These are phyloP conservation scores for Antechinus flavipes DNA, from an alignment of 2,113 vertebrate species.

Conservation along the genomic window DNA sequence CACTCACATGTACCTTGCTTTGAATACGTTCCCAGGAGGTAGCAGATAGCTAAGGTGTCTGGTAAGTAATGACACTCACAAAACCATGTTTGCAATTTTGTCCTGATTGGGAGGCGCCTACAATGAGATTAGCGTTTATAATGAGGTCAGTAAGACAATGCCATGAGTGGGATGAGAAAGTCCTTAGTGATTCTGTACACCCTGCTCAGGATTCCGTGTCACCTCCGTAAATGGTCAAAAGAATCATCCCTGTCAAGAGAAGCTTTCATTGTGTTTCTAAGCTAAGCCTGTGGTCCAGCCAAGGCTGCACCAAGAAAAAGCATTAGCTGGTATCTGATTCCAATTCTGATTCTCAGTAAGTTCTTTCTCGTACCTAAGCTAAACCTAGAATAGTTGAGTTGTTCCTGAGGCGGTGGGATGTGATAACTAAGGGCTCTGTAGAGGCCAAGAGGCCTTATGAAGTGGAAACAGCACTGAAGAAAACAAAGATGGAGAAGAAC, in stretches of 20 bases:
- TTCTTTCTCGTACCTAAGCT: neutral
- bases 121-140: neutral
- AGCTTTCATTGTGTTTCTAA: neutral
- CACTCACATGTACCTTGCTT: constrained; percentile 31
- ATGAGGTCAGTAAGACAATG: neutral
- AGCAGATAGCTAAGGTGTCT: constrained; percentile 2
- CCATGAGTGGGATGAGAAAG: neutral
- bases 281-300: too few species aligned
- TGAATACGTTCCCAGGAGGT: constrained; percentile 38
- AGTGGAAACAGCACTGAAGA: neutral
- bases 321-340: neutral
- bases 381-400: neutral
- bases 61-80: neutral
- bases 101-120: neutral
- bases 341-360: neutral
- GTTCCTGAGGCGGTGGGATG: neutral
- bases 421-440: neutral
- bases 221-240: neutral
- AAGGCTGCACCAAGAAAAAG: neutral
- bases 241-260: neutral
- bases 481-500: neutral
- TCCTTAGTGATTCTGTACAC: neutral
- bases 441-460: neutral
- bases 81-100: neutral
- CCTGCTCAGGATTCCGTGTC: too few species aligned